Conservation (phyloP, 2,888 invertebrate species). For the Hemistola chrysoprasaria region DNA sequence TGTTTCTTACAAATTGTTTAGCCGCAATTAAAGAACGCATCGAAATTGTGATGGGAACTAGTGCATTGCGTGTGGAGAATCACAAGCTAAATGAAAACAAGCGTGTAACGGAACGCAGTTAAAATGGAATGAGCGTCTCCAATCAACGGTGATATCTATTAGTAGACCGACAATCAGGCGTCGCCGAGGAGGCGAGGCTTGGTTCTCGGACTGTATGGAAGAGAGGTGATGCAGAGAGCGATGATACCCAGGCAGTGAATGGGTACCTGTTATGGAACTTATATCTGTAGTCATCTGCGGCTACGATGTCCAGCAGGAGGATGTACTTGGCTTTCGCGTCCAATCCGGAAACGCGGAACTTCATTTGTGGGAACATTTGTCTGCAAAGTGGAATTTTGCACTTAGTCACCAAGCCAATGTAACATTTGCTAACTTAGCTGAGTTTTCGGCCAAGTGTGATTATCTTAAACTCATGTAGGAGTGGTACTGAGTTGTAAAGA, state of each 20-base stretch:
- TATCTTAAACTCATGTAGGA: not conserved
- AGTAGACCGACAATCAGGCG: conserved; percentile 50
- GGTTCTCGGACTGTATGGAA: conserved; percentile 45
- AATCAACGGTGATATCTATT: conserved; percentile 66
- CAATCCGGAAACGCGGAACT: conserved; percentile 98
- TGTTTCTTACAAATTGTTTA: conserved; percentile 74
- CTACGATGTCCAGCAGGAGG: conserved; percentile 98
- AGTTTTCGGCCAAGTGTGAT: not conserved
- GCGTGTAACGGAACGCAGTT: conserved; percentile 60
- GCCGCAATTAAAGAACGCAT: conserved; percentile 70
- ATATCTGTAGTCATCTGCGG: conserved; percentile 99
- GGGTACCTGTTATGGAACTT: conserved; percentile 96
- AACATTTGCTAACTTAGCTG: not conserved
- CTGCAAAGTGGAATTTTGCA: conserved; percentile 83
- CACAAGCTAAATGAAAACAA: conserved; percentile 76
- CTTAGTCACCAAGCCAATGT: not conserved
- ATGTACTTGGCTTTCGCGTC: conserved; percentile 99
- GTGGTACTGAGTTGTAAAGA: not conserved
- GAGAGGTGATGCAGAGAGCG: conserved; percentile 39
- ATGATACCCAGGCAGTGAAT: conserved; percentile 51
- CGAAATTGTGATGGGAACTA: conserved; percentile 69
- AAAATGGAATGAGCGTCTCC: conserved; percentile 59
- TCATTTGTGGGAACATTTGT: conserved; percentile 99
- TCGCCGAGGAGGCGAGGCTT: conserved; percentile 32
- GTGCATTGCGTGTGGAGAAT: conserved; percentile 72